Evolutionary conservation across 2,797 vertebrate genomes (phyloP).

Genomic region (Monodelphis domestica): DNA sequence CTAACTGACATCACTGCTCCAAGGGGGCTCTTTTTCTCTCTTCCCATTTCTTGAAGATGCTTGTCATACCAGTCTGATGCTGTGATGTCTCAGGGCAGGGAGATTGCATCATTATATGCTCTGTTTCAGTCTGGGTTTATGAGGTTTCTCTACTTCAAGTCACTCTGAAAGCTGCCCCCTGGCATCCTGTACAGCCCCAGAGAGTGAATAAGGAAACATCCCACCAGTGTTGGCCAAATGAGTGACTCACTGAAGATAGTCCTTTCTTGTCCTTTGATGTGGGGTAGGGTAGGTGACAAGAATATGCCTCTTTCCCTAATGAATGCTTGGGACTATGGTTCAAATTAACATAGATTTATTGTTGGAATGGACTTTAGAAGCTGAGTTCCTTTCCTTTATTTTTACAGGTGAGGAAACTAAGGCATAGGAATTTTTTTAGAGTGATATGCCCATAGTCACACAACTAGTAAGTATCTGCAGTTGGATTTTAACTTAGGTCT

Average conservation of each 20-base stretch:
- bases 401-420: neutral
- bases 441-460: neutral
- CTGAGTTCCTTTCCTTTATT: neutral
- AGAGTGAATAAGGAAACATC: neutral
- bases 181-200: neutral
- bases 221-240: neutral
- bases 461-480: neutral
- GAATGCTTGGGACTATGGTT: neutral
- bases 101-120: neutral
- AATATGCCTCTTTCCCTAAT: neutral
- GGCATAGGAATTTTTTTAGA: neutral
- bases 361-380: neutral
- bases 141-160: neutral
- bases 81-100: neutral
- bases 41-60: neutral
- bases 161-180: neutral
- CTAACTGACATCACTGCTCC: neutral
- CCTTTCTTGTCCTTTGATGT: neutral
- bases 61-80: rapidly evolving
- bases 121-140: neutral
- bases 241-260: neutral
- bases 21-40: neutral
- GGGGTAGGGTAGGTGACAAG: neutral
- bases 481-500: neutral
- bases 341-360: neutral